Percentiles rank a stretch among this genome's conserved stretches.
phyloP scores from a whole-genome alignment of 2,888 invertebrate species.

The Acanthoscelides obtectus region DNA sequence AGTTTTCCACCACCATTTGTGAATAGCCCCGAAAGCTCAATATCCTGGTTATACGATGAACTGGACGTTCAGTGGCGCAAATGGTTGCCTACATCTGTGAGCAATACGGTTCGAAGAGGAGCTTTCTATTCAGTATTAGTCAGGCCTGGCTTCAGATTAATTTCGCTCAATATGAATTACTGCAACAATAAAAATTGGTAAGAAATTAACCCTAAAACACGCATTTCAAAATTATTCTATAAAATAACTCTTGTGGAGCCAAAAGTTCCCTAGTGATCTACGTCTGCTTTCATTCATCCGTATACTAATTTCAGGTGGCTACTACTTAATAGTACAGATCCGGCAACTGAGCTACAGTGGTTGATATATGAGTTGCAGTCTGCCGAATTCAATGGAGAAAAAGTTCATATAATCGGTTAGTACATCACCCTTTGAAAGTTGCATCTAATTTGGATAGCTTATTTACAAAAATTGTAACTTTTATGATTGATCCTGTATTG shows the following conservation, averaged over 20 bases:
- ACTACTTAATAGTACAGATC: slow-evolving; percentile 90
- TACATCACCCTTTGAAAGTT: too few relatives aligned
- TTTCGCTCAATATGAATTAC: slow-evolving; percentile 95
- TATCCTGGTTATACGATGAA: slow-evolving; percentile 90
- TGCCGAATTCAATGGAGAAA: slow-evolving; percentile 89
- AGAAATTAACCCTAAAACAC: too few relatives aligned
- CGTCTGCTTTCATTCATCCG: too few relatives aligned
- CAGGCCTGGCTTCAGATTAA: slow-evolving; percentile 82
- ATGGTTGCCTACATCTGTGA: slow-evolving; percentile 86
- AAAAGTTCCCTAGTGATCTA: too few relatives aligned
- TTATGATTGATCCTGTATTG: too few relatives aligned
- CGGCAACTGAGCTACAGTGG: slow-evolving; percentile 93
- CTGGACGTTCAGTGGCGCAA: slow-evolving; percentile 85
- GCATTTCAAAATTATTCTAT: too few relatives aligned
- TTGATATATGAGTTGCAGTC: slow-evolving; percentile 89
- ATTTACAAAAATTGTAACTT: too few relatives aligned
- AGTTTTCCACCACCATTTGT: slow-evolving; percentile 87
- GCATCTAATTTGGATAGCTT: neutral
- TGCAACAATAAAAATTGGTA: slow-evolving; percentile 94
- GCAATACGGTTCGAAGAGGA: slow-evolving; percentile 79
- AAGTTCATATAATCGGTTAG: slow-evolving; percentile 88
- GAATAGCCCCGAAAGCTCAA: slow-evolving; percentile 72
- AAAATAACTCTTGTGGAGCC: too few relatives aligned
- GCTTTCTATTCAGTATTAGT: slow-evolving; percentile 91
- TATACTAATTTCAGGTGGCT: slow-evolving; percentile 80